Percentiles rank a stretch among this genome's conserved stretches.
Evolutionary conservation across 2,797 vertebrate species (phyloP).

Genomic region (Lacerta bilineata): DNA sequence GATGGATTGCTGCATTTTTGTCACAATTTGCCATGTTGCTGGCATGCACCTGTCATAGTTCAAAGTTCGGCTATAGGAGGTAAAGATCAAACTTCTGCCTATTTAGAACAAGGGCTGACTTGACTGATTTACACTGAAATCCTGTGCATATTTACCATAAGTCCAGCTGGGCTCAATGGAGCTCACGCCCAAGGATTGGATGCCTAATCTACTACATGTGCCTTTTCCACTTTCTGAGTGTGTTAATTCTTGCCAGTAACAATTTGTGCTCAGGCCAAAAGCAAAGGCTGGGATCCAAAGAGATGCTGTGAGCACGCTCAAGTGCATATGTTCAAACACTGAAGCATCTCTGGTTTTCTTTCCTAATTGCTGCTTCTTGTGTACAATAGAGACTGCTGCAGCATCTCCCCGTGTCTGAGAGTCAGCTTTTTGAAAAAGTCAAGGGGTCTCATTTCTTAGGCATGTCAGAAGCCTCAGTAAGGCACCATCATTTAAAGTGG

Average conservation of each 20-base stretch:
- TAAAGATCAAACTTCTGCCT: neutral
- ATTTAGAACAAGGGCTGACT: neutral
- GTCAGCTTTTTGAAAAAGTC: neutral
- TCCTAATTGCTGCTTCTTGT: neutral
- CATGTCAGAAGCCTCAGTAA: neutral
- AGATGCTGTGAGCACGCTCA: neutral
- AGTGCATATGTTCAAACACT: neutral
- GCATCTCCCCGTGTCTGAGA: neutral
- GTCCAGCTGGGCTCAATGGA: no score
- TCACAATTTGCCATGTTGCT: neutral
- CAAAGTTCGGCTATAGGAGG: neutral
- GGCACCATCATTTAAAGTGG: no score
- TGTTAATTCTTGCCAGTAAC: neutral
- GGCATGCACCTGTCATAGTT: neutral
- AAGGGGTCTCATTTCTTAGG: neutral
- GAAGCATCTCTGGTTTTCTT: neutral
- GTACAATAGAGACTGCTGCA: neutral
- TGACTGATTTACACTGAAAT: neutral
- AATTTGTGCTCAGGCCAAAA: neutral
- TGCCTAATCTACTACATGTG: neutral
- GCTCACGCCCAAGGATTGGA: neutral
- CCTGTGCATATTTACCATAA: neutral
- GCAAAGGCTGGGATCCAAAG: constrained; percentile 13
- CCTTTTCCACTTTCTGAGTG: neutral
- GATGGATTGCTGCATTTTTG: neutral